Conservation (phyloP, 2,113 vertebrate genomes). For the Corydoras sp. region DNA sequence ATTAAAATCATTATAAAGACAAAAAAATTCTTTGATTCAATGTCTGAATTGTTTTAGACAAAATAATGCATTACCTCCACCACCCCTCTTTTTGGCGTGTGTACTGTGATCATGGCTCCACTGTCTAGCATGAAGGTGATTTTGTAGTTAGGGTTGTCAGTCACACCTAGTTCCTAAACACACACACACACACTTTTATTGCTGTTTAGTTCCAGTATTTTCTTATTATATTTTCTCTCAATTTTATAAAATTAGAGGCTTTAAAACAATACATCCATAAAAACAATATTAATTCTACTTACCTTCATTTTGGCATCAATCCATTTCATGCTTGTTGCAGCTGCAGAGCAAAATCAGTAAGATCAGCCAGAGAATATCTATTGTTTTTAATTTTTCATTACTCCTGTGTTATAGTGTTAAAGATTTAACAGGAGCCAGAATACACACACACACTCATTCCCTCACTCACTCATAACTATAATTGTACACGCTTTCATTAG, state of each 20-base stretch:
- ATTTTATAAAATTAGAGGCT: too few species aligned
- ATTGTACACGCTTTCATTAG: too few species aligned
- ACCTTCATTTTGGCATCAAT: slow-evolving; percentile 99
- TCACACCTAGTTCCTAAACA: slow-evolving; percentile 90
- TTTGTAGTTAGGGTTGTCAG: slow-evolving; percentile 94
- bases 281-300: slow-evolving; percentile 50
- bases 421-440: too few species aligned
- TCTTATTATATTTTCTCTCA: too few species aligned
- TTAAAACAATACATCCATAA: neutral
- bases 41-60: slow-evolving; percentile 34
- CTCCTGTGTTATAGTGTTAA: too few species aligned
- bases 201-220: too few species aligned
- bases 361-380: neutral
- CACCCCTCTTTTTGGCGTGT: slow-evolving; percentile 90
- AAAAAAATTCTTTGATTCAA: too few species aligned
- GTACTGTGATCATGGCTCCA: slow-evolving; percentile 97
- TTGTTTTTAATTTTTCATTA: too few species aligned
- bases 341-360: slow-evolving; percentile 62
- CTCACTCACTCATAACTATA: too few species aligned
- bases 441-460: too few species aligned
- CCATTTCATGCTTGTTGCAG: slow-evolving; percentile 99
- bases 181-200: neutral
- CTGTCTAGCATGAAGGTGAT: slow-evolving; percentile 98
- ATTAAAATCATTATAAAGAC: too few species aligned
- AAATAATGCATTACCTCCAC: slow-evolving; percentile 76